Evolutionary conservation across 2,797 vertebrate genomes (phyloP), one percentile per base, ranked within the genome.

Genomic region (Macroramphosus scolopax): DNA sequence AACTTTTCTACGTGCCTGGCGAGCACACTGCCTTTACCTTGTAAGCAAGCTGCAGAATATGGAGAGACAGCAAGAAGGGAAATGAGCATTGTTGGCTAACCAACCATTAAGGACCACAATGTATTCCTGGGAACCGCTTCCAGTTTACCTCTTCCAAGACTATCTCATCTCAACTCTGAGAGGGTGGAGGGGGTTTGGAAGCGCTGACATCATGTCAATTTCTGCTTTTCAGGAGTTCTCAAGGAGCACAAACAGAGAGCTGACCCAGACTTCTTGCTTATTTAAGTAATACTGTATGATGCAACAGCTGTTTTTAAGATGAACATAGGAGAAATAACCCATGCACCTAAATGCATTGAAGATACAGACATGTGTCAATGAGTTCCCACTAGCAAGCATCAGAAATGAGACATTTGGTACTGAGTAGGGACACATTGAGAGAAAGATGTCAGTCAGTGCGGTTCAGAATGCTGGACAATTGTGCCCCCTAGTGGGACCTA

Each of bases 271-370:
- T 70, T 80, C 63, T 67, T 72, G 68, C 68, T 82, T 83, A 73
- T 82, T 77, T 78, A 81, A 77, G 63, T 75, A 72, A n/a, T n/a
- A n/a, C n/a, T n/a, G 68, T 78, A 58, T 60, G 68, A 84, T 82
- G 79, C 82, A 85, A 82, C 75, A 77, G 40, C 62, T 50, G 61
- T 51, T 57, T 53, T 44, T 45, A 17, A 42, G 36, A 73, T 45
- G 46, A 76, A 80, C 76, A 85, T 89, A 88, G 82, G 86, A 88
- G 70, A 68, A 79, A 65, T 71, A 80, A 78, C 75, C 83, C 77
- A 70, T 83, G 86, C 80, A 83, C 77, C 84, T 87, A 80, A 78
- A 85, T 75, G 74, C 82, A 79, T 87, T 43, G 73, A 77, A 78
- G 70, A 76, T 55, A 47, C 56, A 76, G 59, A 81, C 74, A 58